Percentiles rank a stretch among this genome's conserved stretches.
Evolutionary conservation across 1,140 invertebrate genomes (phyloP).

Genomic region (Drosophila rufa): DNA sequence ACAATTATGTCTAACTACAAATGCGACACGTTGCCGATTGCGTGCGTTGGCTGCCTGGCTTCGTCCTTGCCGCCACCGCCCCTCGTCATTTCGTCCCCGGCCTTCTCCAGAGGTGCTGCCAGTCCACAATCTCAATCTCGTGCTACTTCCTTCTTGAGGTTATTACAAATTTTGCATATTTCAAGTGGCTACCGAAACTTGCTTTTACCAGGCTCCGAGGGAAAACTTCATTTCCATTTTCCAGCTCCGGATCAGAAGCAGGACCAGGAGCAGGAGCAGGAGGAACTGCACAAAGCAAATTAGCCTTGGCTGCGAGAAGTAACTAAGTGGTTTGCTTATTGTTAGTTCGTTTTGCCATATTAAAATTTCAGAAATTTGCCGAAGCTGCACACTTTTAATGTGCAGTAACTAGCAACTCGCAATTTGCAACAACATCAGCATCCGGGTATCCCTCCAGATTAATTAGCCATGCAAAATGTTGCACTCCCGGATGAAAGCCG

Average conservation of each 20-base stretch:
- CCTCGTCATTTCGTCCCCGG: neutral
- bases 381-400: constrained; percentile 55
- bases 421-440: constrained; percentile 6
- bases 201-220: constrained; percentile 12
- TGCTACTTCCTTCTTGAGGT: constrained; percentile 49
- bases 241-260: constrained; percentile 18
- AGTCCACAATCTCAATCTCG: constrained; percentile 30
- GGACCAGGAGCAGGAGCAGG: neutral
- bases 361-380: constrained; percentile 74
- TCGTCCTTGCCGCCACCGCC: constrained; percentile 8
- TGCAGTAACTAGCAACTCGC: constrained; percentile 11
- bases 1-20: constrained; percentile 83
- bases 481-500: constrained; percentile 19
- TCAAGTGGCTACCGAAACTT: constrained; percentile 60
- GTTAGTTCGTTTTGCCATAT: constrained; percentile 69
- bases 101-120: constrained; percentile 7
- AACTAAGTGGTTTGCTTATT: constrained; percentile 80
- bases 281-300: constrained; percentile 63
- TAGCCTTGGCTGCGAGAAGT: constrained; percentile 70
- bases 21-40: constrained; percentile 81
- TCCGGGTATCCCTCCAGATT: constrained; percentile 49
- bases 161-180: constrained; percentile 81
- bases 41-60: constrained; percentile 49
- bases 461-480: constrained; percentile 78
- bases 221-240: constrained; percentile 58